Evolutionary conservation across 2,888 invertebrate genomes (phyloP).

Genomic region (Agrochola lota): DNA sequence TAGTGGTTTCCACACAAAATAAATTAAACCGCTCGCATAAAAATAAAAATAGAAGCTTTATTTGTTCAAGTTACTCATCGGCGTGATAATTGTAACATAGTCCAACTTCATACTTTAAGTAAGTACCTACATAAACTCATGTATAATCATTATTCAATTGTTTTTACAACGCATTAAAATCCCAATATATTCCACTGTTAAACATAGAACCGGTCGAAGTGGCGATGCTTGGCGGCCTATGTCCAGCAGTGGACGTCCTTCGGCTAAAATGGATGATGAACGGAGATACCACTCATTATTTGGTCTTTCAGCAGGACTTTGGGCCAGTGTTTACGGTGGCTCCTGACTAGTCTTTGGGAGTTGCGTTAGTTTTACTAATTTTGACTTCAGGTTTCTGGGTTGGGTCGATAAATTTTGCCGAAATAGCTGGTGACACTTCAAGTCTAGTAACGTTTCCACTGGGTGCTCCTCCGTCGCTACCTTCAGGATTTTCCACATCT

Average conservation of each 20-base stretch:
- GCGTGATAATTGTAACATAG: not conserved
- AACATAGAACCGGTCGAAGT: not conserved
- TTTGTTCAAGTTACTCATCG: not conserved
- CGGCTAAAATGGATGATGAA: not conserved
- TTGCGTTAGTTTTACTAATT: not conserved
- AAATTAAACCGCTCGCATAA: not conserved
- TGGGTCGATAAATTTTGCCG: not conserved
- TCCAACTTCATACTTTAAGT: not conserved
- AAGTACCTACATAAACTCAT: not conserved
- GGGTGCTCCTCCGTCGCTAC: conserved; percentile 13
- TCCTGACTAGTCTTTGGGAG: not conserved
- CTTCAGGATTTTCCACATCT: conserved; percentile 4
- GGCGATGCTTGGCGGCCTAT: not conserved
- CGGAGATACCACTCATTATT: not conserved
- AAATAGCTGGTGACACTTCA: conserved; percentile 11
- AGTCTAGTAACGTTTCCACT: not conserved
- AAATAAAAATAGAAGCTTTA: conserved; percentile 27
- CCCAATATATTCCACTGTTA: not conserved
- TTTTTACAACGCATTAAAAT: not conserved
- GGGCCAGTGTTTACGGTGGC: not conserved
- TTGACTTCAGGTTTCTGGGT: not conserved
- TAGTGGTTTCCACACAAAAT: not conserved
- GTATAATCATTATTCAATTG: not conserved
- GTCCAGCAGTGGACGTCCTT: not conserved
- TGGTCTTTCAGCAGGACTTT: not conserved